phyloP scores from a whole-genome alignment of 1,140 invertebrate genomes.

The Homalodisca vitripennis region DNA sequence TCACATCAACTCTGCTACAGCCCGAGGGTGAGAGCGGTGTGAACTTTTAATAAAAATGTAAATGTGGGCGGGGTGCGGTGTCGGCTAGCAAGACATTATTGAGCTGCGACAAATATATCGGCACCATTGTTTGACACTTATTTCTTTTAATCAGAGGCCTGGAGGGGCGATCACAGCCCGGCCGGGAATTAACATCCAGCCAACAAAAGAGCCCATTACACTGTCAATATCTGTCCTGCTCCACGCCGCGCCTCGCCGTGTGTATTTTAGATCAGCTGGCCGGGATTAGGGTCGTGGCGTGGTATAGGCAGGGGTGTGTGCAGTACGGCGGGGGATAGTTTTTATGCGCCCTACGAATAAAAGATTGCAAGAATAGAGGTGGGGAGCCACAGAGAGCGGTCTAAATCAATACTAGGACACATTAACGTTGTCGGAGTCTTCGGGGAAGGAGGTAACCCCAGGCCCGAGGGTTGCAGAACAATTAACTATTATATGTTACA shows the following conservation, averaged over 20 bases:
- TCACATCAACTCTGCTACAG: too few relatives aligned
- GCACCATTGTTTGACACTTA: conserved; percentile 19
- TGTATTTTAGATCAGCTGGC: conserved; percentile 8
- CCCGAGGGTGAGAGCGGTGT: conserved; percentile 1
- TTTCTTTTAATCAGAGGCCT: conserved; percentile 14
- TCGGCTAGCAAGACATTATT: conserved; percentile 20
- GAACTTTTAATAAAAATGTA: conserved; percentile 27
- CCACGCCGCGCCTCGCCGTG: conserved; percentile 1
- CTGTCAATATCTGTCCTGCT: conserved; percentile 20
- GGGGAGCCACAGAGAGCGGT: not conserved
- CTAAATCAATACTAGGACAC: not conserved
- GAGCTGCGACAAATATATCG: conserved; percentile 13
- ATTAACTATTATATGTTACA: too few relatives aligned
- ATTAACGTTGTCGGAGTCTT: too few relatives aligned
- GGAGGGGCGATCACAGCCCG: not conserved
- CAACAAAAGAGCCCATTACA: conserved; percentile 23
- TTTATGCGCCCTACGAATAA: conserved; percentile 18
- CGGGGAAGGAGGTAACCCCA: too few relatives aligned
- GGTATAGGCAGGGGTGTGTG: not conserved
- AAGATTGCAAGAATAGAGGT: conserved; percentile 25
- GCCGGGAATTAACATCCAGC: conserved; percentile 8
- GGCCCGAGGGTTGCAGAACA: too few relatives aligned
- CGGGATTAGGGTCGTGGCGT: not conserved
- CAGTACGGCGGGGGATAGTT: not conserved
- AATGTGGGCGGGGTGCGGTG: not conserved